Percentiles rank a stretch among this genome's conserved stretches.
These are phyloP conservation scores for Embiotoca jacksoni DNA, from an alignment of 2,113 vertebrate species.

Conservation along the genomic window DNA sequence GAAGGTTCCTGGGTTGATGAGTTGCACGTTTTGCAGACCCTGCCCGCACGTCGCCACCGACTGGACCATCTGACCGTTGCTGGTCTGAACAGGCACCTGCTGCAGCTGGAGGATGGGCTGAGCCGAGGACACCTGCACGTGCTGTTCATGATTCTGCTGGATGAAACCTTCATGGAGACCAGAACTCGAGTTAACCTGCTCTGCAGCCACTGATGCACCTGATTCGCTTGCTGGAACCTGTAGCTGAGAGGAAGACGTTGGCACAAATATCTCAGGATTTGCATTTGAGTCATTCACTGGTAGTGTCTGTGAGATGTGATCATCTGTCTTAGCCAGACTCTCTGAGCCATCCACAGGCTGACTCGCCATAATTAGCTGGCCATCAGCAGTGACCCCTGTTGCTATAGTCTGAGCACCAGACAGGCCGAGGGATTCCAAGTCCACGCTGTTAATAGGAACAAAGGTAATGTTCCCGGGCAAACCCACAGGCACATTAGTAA, in stretches of 20 bases:
- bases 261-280: slow-evolving; percentile 96
- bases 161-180: slow-evolving; percentile 94
- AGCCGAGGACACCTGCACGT: slow-evolving; percentile 91
- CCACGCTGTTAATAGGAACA: slow-evolving; percentile 98
- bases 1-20: slow-evolving; percentile 98
- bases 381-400: slow-evolving; percentile 95
- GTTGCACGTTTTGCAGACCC: slow-evolving; percentile 94
- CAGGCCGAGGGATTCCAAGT: slow-evolving; percentile 97
- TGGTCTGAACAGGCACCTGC: slow-evolving; percentile 91
- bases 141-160: slow-evolving; percentile 93
- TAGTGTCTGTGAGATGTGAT: slow-evolving; percentile 92
- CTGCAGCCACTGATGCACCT: slow-evolving; percentile 84
- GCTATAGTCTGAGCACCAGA: slow-evolving; percentile 97
- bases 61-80: slow-evolving; percentile 94
- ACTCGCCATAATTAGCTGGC: slow-evolving; percentile 94
- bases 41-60: slow-evolving; percentile 89
- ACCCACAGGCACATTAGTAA: slow-evolving; percentile 97
- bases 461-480: slow-evolving; percentile 98
- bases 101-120: slow-evolving; percentile 95
- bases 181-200: slow-evolving; percentile 87
- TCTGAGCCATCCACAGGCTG: slow-evolving; percentile 92
- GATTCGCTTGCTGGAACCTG: slow-evolving; percentile 91
- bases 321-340: slow-evolving; percentile 91
- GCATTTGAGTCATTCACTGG: slow-evolving; percentile 87
- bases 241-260: slow-evolving; percentile 95